Conservation (phyloP, 2,888 invertebrate genomes). For the Lamellibrachia columna region DNA sequence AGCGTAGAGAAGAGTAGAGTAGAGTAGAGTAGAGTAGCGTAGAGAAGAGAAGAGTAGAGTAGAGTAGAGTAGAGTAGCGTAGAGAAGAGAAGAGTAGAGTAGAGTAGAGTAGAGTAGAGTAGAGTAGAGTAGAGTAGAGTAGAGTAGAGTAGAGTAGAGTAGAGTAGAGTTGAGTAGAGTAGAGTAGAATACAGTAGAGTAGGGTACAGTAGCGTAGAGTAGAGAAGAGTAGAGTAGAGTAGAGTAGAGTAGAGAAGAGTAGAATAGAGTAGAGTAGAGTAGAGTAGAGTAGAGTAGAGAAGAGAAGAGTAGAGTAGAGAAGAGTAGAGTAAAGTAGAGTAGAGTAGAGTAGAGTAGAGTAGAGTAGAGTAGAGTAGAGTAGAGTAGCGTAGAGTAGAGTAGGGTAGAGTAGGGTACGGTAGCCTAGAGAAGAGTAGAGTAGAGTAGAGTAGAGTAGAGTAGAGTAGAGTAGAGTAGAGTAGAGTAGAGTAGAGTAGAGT, state of each 20-base stretch:
- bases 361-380: constrained; percentile 19
- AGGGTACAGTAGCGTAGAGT: too few species aligned
- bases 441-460: constrained; percentile 19
- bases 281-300: constrained; percentile 17
- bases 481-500: constrained; percentile 19
- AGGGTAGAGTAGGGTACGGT: too few species aligned
- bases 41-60: constrained; percentile 17
- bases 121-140: constrained; percentile 19
- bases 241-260: constrained; percentile 17
- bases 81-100: too few species aligned
- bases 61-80: constrained; percentile 14
- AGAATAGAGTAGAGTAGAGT: constrained; percentile 18
- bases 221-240: constrained; percentile 17
- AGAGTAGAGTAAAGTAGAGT: constrained; percentile 18
- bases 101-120: constrained; percentile 19
- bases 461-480: constrained; percentile 19
- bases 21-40: too few species aligned
- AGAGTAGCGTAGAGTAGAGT: too few species aligned
- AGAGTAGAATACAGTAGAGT: too few species aligned
- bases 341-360: constrained; percentile 19
- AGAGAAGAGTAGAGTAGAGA: constrained; percentile 14
- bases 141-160: constrained; percentile 19
- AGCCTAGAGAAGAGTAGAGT: too few species aligned
- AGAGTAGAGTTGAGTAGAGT: constrained; percentile 17
- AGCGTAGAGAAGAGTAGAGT: too few species aligned